Base-by-base conservation (phyloP, 2,888 invertebrate species). In the Agonopterix alstromeriana region DNA sequence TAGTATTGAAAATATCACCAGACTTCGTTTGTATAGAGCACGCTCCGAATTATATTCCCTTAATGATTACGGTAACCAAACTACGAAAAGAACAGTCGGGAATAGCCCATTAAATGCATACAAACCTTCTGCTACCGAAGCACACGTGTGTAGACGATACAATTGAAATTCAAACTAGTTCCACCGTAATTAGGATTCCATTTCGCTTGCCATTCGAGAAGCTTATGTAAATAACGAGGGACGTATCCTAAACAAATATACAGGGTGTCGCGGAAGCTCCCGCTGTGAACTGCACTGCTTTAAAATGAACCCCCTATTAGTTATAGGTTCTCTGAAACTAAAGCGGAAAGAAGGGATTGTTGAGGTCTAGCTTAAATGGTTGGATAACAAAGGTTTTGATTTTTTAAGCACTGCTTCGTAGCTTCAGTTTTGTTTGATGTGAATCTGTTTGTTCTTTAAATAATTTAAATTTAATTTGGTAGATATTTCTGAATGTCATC, bases 201-300 rank as follows among this genome's bases (percentile, higher is more conserved):
- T 74, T 74, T 79, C 54, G 61, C 56, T 50, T 65, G 63, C 54
- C 53, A 42, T 45, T 44, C 36, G 27, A 14, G 41, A 35, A 38
- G 47, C 53, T 56, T 72, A 76, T 77, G 78, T 79, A 83, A 83
- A 82, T 82, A 77, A 65, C 65, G 67, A 74, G 77, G 79, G 80
- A 72, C 77, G 77, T 73, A 79, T 80, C 86, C 85, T 85, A 83
- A 85, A 78, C 69, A 86, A 86, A 86, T 79, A 82, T 71, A 78
- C 78, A 67, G 76, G 72, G 74, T 79, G 82, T 79, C 75, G 71
- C 67, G 66, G 77, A 65, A 75, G 78, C 77, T 61, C 59, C 11
- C 11, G 42, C 10, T 42, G 10, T n/a, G 65, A 57, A 63, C 68
- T 67, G 71, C 67, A 55, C 79, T 71, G 66, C 55, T 65, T 56